Evolutionary conservation across 2,113 vertebrate species (phyloP).

Genomic region (Cavia aperea): DNA sequence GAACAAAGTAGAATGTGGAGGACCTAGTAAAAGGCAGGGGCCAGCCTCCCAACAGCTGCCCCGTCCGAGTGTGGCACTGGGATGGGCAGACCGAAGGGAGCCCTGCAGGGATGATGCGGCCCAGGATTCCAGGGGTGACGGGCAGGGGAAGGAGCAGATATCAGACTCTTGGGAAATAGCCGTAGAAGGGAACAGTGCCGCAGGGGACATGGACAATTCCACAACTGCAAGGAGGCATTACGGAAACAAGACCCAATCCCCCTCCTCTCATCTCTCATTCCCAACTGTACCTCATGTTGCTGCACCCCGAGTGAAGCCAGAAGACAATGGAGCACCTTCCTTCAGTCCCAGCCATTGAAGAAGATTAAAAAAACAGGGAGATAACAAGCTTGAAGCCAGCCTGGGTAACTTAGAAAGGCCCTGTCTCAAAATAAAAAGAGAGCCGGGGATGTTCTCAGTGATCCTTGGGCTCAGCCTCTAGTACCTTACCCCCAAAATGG

Average conservation of each 20-base stretch:
- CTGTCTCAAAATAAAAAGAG: not conserved
- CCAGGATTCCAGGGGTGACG: not conserved
- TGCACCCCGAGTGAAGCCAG: not conserved
- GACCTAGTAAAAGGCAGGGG: not conserved
- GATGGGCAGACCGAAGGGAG: not conserved
- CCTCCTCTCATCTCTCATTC: not conserved
- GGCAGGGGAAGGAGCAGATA: not conserved
- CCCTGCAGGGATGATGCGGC: rapidly evolving
- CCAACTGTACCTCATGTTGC: no score
- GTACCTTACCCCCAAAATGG: not conserved
- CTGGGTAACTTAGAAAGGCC: not conserved
- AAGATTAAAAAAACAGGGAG: not conserved
- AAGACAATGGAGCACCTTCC: not conserved
- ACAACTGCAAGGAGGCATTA: rapidly evolving
- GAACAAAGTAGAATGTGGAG: not conserved
- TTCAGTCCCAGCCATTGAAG: not conserved
- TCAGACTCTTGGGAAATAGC: not conserved
- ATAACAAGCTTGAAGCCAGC: not conserved
- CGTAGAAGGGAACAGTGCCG: not conserved
- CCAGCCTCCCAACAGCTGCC: not conserved
- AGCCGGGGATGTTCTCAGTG: not conserved
- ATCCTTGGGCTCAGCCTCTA: not conserved
- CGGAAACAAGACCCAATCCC: not conserved
- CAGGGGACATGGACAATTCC: not conserved
- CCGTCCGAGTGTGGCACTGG: rapidly evolving